Evolutionary conservation across 2,113 vertebrate species (phyloP).

Genomic region (Bos taurus): ARS-UCD2.0 NC_037328.1:82443001-82443500

Average conservation of each 20-base stretch:
- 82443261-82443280: neutral
- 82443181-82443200: neutral
- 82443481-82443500: constrained; percentile 68
- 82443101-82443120: neutral
- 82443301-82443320: neutral
- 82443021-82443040: neutral
- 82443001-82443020: neutral
- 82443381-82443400: constrained; percentile 42
- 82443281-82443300: neutral
- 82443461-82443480: constrained; percentile 73
- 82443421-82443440: constrained; percentile 63
- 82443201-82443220: neutral
- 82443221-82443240: neutral
- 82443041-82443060: neutral
- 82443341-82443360: neutral
- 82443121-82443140: neutral
- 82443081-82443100: constrained; percentile 12
- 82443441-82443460: constrained; percentile 69
- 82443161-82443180: neutral
- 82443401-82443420: constrained; percentile 57
- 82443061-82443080: neutral
- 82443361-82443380: constrained; percentile 1
- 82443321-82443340: neutral
- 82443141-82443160: neutral
- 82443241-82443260: neutral